Evolutionary conservation across 2,113 vertebrate genomes (phyloP).

Genomic region (Cyanistes caeruleus): DNA sequence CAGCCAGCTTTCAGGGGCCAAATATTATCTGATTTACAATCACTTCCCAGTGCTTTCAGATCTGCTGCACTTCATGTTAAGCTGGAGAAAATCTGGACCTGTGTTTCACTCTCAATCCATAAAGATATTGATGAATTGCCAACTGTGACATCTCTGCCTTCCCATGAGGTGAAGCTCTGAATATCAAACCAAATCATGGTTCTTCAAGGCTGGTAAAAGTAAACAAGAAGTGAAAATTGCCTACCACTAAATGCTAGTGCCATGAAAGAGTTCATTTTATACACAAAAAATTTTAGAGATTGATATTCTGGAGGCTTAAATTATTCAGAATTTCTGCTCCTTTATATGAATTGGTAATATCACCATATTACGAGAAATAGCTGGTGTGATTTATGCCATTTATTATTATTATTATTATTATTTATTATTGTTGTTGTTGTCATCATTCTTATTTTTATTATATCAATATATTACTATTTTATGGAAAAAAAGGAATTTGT

Average conservation of each 20-base stretch:
- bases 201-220: background rate
- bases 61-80: background rate
- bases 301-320: background rate
- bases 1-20: background rate
- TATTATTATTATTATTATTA: background rate
- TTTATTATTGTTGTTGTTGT: background rate
- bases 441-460: no score
- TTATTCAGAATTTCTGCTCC: background rate
- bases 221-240: background rate
- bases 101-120: background rate
- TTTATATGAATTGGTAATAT: background rate
- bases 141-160: background rate
- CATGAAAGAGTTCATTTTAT: background rate
- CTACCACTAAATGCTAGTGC: background rate
- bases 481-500: background rate
- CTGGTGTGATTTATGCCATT: background rate
- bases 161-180: background rate
- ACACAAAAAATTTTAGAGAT: background rate
- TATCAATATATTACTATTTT: background rate
- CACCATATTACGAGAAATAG: background rate
- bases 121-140: background rate
- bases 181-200: background rate
- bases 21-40: slow-evolving; percentile 35
- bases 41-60: background rate
- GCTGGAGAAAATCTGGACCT: background rate